Evolutionary conservation across 92 coral and sea anemone genomes (phyloP), one percentile per base, ranked within the genome.

Genomic region (Pocillopora meandrina): DNA sequence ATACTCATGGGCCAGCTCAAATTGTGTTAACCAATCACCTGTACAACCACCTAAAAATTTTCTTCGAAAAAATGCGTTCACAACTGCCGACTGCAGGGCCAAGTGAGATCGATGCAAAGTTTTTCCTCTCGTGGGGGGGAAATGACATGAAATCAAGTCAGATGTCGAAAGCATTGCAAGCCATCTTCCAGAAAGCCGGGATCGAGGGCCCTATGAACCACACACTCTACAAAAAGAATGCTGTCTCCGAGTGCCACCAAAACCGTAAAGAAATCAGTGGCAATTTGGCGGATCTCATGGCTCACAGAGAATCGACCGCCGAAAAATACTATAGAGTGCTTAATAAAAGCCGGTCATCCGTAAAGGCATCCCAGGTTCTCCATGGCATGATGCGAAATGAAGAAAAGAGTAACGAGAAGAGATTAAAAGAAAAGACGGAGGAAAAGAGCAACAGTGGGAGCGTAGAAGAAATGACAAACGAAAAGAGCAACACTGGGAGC

Each of bases 211-310:
- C 42, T 17, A 56, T 90, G 19, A 80, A 71, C 42, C 69, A 84
- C 74, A 90, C 93, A 1, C 87, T 84, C n/a, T 82, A 85, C 62
- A 74, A 86, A 5, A 90, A 90, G 71, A 73, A 74, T 69, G 88
- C 90, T 26, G 90, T 87, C 16, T 55, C 85, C 2, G 69, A 84
- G 56, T 66, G 85, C 75, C 93, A 90, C 77, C 58, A 90, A 74
- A 68, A 72, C 19, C 69, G 70, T 17, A 85, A 58, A 61, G 83
- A 72, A 23, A 79, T 84, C 74, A 84, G 84, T n/a, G 71, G 79
- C 55, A 88, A 88, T 12, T 72, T 89, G 26, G 92, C 90, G 2
- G 84, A 85, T 66, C 85, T 85, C 19, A 89, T 85, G 92, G 92
- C 92, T 3, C 92, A 89, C 61, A 56, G 79, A n/a, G 92, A 85